Conservation (phyloP, 2,888 invertebrate species). For the Machimus rusticus region DNA sequence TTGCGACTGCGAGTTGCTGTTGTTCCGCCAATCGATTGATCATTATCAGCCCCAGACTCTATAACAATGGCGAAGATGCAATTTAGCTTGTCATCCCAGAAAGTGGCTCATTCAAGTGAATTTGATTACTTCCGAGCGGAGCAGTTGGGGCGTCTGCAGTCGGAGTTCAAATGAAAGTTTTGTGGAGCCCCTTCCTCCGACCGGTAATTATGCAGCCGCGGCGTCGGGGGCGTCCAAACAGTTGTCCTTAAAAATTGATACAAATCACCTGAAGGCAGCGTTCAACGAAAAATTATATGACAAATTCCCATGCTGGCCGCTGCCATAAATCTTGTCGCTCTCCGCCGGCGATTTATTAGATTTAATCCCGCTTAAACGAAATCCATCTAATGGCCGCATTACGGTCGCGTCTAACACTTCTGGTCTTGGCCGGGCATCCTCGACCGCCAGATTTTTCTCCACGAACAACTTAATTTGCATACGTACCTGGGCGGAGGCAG, state of each 20-base stretch:
- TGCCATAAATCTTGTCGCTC: slow-evolving; percentile 7
- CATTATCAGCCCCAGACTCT: background rate
- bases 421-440: background rate
- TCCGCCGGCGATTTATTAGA: background rate
- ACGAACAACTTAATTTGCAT: slow-evolving; percentile 30
- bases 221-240: background rate
- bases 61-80: slow-evolving; percentile 36
- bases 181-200: too few relatives aligned
- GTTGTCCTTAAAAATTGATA: background rate
- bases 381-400: slow-evolving; percentile 9
- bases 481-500: background rate
- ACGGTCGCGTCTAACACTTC: background rate
- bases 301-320: background rate
- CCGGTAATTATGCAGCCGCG: background rate
- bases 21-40: slow-evolving; percentile 29
- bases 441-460: slow-evolving; percentile 1
- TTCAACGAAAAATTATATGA: background rate
- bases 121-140: slow-evolving; percentile 30
- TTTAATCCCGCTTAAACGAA: background rate
- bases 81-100: slow-evolving; percentile 13
- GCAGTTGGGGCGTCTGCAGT: background rate
- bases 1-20: background rate
- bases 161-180: background rate
- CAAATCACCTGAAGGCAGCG: background rate
- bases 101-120: slow-evolving; percentile 30